These are phyloP conservation scores for Laticauda laticaudata DNA, from an alignment of 2,113 vertebrate genomes.

Conservation along the genomic window DNA sequence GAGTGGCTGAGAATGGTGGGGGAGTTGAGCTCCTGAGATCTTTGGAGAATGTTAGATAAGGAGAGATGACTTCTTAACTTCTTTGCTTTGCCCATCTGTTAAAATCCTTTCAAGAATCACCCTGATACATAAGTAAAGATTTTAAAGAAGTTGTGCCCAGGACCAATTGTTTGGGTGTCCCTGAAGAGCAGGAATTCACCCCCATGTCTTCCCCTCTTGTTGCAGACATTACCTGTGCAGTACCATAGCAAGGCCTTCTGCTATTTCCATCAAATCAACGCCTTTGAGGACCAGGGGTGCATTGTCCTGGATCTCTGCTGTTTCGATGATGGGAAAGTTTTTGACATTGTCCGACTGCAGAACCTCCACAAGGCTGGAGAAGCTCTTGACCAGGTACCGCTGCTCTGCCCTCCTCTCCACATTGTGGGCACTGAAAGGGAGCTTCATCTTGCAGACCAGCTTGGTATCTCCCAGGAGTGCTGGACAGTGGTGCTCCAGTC, in stretches of 20 bases:
- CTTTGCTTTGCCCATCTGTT: not conserved
- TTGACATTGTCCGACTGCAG: slow-evolving; percentile 77
- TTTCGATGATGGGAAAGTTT: slow-evolving; percentile 75
- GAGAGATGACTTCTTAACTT: not conserved
- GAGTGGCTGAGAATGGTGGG: not conserved
- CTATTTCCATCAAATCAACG: slow-evolving; percentile 89
- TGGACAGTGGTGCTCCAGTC: not conserved
- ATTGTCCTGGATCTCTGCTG: slow-evolving; percentile 86
- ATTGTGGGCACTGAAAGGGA: not conserved
- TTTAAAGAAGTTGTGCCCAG: not conserved
- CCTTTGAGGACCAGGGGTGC: slow-evolving; percentile 82
- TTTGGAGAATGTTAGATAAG: not conserved
- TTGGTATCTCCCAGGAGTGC: not conserved
- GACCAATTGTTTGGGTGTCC: not conserved
- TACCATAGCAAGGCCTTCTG: slow-evolving; percentile 75
- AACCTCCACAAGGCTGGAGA: slow-evolving; percentile 83
- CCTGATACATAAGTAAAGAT: not conserved
- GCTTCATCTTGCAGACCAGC: not conserved
- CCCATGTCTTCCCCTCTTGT: not conserved
- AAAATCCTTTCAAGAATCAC: not conserved
- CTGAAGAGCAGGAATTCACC: not conserved
- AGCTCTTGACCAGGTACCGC: slow-evolving; percentile 77
- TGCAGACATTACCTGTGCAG: slow-evolving; percentile 72
- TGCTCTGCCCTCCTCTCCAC: not conserved
- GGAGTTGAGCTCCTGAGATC: not conserved